phyloP scores from a whole-genome alignment of 2,797 vertebrate species.

The Glossophaga mutica region DNA sequence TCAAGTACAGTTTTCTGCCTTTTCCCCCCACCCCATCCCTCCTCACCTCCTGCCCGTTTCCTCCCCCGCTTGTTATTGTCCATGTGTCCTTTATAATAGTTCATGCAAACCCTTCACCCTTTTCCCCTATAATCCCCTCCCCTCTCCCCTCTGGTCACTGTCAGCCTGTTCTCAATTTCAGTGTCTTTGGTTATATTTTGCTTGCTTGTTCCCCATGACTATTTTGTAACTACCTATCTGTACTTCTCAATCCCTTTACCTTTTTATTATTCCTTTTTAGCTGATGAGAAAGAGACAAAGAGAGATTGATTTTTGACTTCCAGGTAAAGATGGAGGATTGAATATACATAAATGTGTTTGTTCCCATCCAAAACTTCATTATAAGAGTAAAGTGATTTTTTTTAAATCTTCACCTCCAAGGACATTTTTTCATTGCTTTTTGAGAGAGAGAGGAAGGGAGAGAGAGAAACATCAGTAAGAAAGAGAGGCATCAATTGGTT shows the following conservation, averaged over 20 bases:
- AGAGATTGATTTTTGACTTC: not conserved
- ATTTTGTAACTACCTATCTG: not conserved
- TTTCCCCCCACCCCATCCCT: no score
- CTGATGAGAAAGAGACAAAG: not conserved
- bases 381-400: not conserved
- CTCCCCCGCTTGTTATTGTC: no score
- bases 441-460: not conserved
- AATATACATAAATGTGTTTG: conserved; percentile 2
- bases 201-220: not conserved
- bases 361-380: not conserved
- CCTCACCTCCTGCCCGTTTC: no score
- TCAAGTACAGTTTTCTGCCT: no score
- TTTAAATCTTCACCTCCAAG: not conserved
- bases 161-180: no score
- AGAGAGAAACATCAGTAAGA: not conserved
- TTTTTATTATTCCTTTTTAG: not conserved
- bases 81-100: no score
- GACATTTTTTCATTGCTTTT: not conserved
- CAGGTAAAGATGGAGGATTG: not conserved
- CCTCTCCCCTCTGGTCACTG: no score
- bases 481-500: not conserved
- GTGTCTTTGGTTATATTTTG: no score
- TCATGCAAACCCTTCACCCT: no score
- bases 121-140: no score
- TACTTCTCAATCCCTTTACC: not conserved